phyloP scores from a whole-genome alignment of 2,797 vertebrate genomes.

The Oophaga sylvatica region DNA sequence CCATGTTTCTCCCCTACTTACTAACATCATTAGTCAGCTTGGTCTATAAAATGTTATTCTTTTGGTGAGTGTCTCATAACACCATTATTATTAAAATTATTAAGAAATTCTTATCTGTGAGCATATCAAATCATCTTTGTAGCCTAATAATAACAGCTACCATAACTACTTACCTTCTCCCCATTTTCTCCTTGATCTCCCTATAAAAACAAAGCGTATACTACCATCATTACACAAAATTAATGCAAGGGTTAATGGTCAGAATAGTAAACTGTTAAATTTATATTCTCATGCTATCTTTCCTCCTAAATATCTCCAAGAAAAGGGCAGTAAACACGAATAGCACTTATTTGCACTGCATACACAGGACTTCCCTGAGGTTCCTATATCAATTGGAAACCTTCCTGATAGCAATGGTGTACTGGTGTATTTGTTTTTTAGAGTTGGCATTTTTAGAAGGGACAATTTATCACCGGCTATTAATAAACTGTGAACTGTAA shows the following conservation, averaged over 20 bases:
- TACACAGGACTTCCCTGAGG: not conserved
- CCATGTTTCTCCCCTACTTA: not conserved
- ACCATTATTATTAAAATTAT: not conserved
- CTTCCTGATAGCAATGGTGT: no score
- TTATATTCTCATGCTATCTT: not conserved
- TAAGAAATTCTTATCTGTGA: not conserved
- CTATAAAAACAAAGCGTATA: slow-evolving; percentile 76
- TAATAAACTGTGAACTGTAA: no score
- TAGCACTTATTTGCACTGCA: not conserved
- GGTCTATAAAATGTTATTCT: not conserved
- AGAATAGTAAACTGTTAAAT: not conserved
- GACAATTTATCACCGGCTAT: no score
- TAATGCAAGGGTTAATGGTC: no score
- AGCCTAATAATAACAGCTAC: not conserved
- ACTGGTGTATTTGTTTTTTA: no score
- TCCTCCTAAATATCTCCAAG: not conserved
- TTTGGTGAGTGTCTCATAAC: not conserved
- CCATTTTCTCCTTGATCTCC: slow-evolving; percentile 92
- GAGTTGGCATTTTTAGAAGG: no score
- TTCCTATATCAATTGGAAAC: no score
- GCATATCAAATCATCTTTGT: not conserved
- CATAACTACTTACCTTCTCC: slow-evolving; percentile 88
- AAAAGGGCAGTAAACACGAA: not conserved
- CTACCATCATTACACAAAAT: not conserved
- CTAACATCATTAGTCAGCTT: not conserved